Base-by-base conservation (phyloP, 2,888 invertebrate species). In the Pollenia griseotomentosa region DNA sequence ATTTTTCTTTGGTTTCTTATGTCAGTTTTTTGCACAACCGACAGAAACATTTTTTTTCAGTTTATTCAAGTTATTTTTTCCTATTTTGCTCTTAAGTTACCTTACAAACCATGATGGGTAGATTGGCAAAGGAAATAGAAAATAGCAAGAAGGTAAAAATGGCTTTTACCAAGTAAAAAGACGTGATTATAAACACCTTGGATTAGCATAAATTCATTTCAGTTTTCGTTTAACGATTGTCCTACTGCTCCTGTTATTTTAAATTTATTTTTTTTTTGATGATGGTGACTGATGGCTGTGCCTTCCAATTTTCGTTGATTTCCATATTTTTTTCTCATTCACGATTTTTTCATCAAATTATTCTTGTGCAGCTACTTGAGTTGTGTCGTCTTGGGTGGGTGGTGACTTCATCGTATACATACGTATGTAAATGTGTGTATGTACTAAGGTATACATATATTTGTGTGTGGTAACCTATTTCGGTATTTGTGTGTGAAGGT, bases 131-230 rank as follows among this genome's bases (percentile, higher is more conserved):
- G 53, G n/a, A 23, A 44, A 75, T 73, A 33, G 16, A 63, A 55
- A 78, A 57, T 44, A 55, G 57, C 65, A 68, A 12, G 8, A 61
- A 82, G 44, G 42, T 74, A 51, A 59, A 77, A 77, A 75, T 55
- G 65, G 11, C 10, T 57, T 85, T 80, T 33, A 16, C 48, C 61
- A 51, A 63, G 55, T 51, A 53, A 70, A 9, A 68, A 71, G 59
- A 73, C 71, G 66, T 81, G 59, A 71, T 81, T 81, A 74, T 77
- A 81, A 23, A 77, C 71, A 81, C 71, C 75, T 61, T 73, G 81
- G 66, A 85, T 81, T 85, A 77, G 66, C 85, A 82, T 81, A 77
- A 81, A 81, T 51, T 85, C 85, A 48, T 78, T 73, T 68, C 55
- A 55, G 51, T 81, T 79, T 74, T 16, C 44, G 23, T 33, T 65